A percentile compares a stretch with the other conserved stretches of the same genome.
Conservation (phyloP, 2,113 vertebrate species). For the Pampusana beccarii region DNA sequence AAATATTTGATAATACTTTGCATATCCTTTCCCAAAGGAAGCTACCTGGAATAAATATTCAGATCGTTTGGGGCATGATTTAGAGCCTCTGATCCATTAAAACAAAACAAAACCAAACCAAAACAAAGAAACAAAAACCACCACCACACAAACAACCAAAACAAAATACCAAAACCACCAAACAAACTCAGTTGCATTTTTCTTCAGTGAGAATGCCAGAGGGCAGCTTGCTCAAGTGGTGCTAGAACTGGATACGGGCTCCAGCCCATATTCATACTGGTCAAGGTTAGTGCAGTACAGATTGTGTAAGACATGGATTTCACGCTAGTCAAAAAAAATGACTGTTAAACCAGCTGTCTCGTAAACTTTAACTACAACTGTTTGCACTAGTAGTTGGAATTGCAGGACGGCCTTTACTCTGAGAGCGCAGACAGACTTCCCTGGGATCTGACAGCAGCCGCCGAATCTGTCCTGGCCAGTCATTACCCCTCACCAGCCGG, state of each 20-base stretch:
- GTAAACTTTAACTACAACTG: neutral
- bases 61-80: neutral
- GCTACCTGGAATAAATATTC: neutral
- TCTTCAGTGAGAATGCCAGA: neutral
- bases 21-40: neutral
- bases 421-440: neutral
- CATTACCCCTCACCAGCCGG: neutral
- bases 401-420: neutral
- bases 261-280: rapidly evolving
- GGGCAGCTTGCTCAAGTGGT: neutral
- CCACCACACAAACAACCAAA: no score
- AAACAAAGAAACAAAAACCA: no score
- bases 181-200: neutral
- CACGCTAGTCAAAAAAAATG: neutral
- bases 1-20: neutral
- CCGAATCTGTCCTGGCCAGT: neutral
- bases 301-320: neutral
- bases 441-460: neutral
- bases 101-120: neutral
- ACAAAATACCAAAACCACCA: rapidly evolving
- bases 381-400: neutral
- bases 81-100: neutral
- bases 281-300: neutral
- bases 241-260: neutral
- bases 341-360: neutral